A percentile compares a stretch with the other conserved stretches of the same genome.
Conservation (phyloP, 2,888 invertebrate genomes). For the Cephus runcator region DNA sequence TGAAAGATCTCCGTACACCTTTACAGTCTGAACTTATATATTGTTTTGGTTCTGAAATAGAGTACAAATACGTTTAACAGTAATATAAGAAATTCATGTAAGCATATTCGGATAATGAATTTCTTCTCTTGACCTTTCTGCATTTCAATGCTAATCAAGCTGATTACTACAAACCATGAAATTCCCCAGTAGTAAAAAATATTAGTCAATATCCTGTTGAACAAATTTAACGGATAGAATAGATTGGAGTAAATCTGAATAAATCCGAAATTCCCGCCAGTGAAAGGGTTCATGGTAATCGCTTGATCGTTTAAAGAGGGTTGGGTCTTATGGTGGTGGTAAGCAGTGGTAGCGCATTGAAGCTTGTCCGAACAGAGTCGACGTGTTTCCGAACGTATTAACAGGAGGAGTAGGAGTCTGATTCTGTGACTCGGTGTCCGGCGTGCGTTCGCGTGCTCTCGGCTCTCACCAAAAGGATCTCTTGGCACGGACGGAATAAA, state of each 20-base stretch:
- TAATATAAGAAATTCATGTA: background rate
- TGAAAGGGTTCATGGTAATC: background rate
- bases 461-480: slow-evolving; percentile 1
- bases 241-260: no score
- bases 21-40: background rate
- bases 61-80: background rate
- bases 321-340: background rate
- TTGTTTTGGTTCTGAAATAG: background rate
- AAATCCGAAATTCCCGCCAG: no score
- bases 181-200: no score
- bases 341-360: background rate
- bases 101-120: background rate
- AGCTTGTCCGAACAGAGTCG: background rate
- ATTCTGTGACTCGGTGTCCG: background rate
- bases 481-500: background rate
- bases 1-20: background rate
- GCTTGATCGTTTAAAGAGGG: background rate
- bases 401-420: background rate
- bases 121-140: no score
- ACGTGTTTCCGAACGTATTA: background rate
- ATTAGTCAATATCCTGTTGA: no score
- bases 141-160: no score
- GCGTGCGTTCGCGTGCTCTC: background rate
- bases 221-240: no score
- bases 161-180: no score